Evolutionary conservation across 2,888 invertebrate genomes (phyloP), one percentile per base, ranked within the genome.

Genomic region (Drosophila imparisetae): DNA sequence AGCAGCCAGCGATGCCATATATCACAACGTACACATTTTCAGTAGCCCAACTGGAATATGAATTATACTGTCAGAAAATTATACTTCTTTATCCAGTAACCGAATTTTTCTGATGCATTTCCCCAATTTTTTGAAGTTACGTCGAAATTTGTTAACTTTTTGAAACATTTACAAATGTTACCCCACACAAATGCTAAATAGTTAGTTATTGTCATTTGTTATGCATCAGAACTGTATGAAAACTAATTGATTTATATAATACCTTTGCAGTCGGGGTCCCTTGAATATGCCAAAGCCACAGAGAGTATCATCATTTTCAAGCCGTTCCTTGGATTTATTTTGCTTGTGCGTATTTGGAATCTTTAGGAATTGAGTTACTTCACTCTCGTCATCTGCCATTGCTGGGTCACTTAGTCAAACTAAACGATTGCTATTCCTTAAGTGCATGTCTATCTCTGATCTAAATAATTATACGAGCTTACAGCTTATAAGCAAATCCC

Each of bases 1-100:
- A 94, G 80, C 95, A 95, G 1, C 95, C 95, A 10, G 95, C 93
- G n/a, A 95, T 91, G 18, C 96, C 95, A 81, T 95, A 96, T 1
- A 95, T 91, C 63, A 95, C 93, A 3, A 95, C 92, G 50, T 91
- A 93, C n/a, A 89, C 82, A 21, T 91, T 90, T 64, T 92, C 92
- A 90, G 89, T 93, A 11, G 93, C 93, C 67, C 91, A 91, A 74
- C 93, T 93, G 40, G 3, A n/a, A 15, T 15, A 13, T 11, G 11
- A 52, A 18, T 21, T 6, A 27, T 30, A 10, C 5, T 2, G 3
- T 1, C 2, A 8, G 7, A 24, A 10, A 15, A 27, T 10, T 3
- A 30, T 29, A 29, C 18, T 13, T 30, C 2, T 21, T 30, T 21
- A 52, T n/a, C 8, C 1, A 32, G 15, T 1, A 21, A 34, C 10